These are phyloP conservation scores for Drosophila dives DNA, from an alignment of 2,888 invertebrate species.

Conservation along the genomic window DNA sequence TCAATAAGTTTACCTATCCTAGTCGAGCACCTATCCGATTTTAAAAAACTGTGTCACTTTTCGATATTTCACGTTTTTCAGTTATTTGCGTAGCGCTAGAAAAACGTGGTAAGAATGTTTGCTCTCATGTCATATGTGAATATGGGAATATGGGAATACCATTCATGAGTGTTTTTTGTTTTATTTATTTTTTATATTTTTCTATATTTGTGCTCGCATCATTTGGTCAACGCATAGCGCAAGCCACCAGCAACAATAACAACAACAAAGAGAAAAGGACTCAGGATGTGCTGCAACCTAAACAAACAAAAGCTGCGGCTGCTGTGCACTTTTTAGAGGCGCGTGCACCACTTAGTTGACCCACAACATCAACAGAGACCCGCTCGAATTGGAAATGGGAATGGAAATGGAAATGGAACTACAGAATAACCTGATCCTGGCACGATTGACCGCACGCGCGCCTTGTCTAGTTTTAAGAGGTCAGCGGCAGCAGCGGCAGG, in stretches of 20 bases:
- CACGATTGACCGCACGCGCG: slow-evolving; percentile 46
- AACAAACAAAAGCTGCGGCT: slow-evolving; percentile 63
- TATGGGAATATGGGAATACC: slow-evolving; percentile 1
- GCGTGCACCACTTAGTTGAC: slow-evolving; percentile 38
- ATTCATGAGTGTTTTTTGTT: neutral
- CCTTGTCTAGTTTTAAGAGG: slow-evolving; percentile 22
- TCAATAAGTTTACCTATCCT: neutral
- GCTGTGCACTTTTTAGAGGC: slow-evolving; percentile 26
- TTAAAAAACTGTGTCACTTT: no score
- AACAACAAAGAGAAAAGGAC: slow-evolving; percentile 20
- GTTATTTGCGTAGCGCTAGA: neutral
- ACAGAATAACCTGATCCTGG: slow-evolving; percentile 36
- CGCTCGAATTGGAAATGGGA: slow-evolving; percentile 6
- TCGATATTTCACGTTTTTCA: neutral
- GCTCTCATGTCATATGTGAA: slow-evolving; percentile 30
- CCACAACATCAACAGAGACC: slow-evolving; percentile 1
- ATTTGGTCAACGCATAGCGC: slow-evolving; percentile 45
- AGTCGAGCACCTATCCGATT: neutral
- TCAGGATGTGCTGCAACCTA: slow-evolving; percentile 42
- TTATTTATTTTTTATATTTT: slow-evolving; percentile 17
- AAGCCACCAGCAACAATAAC: slow-evolving; percentile 1
- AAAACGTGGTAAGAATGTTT: slow-evolving; percentile 6
- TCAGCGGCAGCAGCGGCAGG: slow-evolving; percentile 33
- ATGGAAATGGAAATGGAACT: neutral
- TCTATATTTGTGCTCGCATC: slow-evolving; percentile 31